phyloP scores from a whole-genome alignment of 2,113 vertebrate species.

The Oncorhynchus nerka region DNA sequence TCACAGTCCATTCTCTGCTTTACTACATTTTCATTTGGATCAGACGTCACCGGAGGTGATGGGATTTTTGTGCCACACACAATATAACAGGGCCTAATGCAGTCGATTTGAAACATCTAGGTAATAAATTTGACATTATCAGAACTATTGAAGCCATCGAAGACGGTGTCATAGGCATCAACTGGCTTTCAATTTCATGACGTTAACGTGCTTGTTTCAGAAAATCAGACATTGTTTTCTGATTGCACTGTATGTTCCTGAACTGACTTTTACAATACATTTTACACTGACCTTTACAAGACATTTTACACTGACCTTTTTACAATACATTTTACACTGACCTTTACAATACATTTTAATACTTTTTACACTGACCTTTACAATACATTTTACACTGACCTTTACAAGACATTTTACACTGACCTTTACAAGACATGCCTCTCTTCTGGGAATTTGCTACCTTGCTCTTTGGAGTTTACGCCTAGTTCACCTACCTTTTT shows the following conservation, averaged over 20 bases:
- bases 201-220: background rate
- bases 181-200: background rate
- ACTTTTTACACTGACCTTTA: too few relatives aligned
- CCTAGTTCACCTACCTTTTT: too few relatives aligned
- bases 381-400: background rate
- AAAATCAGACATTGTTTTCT: background rate
- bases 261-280: too few relatives aligned
- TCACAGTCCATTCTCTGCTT: constrained; percentile 24
- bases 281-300: too few relatives aligned
- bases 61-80: background rate
- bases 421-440: background rate
- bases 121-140: background rate
- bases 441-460: background rate
- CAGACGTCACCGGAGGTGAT: background rate
- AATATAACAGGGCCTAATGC: background rate
- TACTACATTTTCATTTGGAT: background rate
- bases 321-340: background rate
- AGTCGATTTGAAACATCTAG: constrained; percentile 7
- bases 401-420: too few relatives aligned
- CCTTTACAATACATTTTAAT: too few relatives aligned
- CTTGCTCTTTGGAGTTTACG: background rate
- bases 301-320: background rate
- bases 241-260: background rate
- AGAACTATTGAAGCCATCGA: background rate
- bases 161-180: background rate